Evolutionary conservation across 2,797 vertebrate species (phyloP).

Genomic region (Molossus alvarezi): DNA sequence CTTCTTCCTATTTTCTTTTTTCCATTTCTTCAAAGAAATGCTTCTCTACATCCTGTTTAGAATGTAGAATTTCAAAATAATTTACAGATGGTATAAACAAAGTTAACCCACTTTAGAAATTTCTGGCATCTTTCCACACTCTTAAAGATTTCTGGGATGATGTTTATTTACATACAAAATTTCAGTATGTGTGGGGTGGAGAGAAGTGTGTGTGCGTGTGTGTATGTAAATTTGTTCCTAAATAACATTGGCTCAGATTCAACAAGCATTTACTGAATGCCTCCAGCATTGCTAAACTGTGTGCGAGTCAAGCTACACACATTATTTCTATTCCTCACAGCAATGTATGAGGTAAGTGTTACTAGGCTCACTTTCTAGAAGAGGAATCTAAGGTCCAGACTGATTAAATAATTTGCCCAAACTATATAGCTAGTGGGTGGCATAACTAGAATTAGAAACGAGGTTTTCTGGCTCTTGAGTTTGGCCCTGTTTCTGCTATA

Average conservation of each 20-base stretch:
- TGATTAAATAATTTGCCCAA: slow-evolving; percentile 42
- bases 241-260: slow-evolving; percentile 63
- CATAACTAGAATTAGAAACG: slow-evolving; percentile 55
- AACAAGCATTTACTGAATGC: slow-evolving; percentile 31
- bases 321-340: slow-evolving; percentile 42
- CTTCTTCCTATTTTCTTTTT: slow-evolving; percentile 88
- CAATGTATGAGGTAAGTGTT: not conserved
- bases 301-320: not conserved
- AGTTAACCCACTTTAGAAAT: slow-evolving; percentile 57
- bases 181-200: slow-evolving; percentile 57
- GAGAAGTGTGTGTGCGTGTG: slow-evolving; percentile 12
- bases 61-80: slow-evolving; percentile 73
- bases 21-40: slow-evolving; percentile 81
- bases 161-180: slow-evolving; percentile 68
- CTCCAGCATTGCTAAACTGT: not conserved
- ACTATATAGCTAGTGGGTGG: not conserved
- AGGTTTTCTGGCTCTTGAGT: slow-evolving; percentile 16
- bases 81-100: slow-evolving; percentile 78
- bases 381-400: not conserved
- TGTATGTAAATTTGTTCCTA: slow-evolving; percentile 45
- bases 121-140: slow-evolving; percentile 1
- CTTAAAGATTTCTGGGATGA: slow-evolving; percentile 32
- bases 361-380: not conserved
- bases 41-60: slow-evolving; percentile 84
- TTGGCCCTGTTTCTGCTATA: not conserved